phyloP scores from a whole-genome alignment of 2,888 invertebrate genomes.

The Sepiola atlantica region DNA sequence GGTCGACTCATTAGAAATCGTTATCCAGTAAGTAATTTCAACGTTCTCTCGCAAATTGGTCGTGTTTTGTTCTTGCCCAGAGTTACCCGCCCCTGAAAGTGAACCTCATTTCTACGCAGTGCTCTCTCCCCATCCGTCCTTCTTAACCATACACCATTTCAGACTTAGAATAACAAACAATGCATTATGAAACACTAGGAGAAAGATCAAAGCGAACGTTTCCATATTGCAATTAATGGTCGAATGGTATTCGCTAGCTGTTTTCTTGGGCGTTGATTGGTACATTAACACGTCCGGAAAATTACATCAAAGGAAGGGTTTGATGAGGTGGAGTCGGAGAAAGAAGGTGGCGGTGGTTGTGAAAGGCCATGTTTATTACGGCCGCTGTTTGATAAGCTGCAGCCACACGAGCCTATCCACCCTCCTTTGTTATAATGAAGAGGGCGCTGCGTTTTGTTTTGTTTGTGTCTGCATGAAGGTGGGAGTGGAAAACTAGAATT shows the following conservation, averaged over 20 bases:
- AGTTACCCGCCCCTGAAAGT: background rate
- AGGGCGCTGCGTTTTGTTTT: background rate
- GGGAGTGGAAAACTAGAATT: background rate
- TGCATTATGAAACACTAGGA: conserved; percentile 6
- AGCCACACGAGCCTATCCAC: background rate
- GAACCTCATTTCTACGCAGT: background rate
- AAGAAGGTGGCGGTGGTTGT: background rate
- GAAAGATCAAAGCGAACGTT: background rate
- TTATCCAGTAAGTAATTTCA: background rate
- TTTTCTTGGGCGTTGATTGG: conserved; percentile 32
- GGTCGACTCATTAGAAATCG: background rate
- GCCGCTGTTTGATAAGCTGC: background rate
- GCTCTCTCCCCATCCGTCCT: background rate
- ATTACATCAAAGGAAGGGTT: background rate
- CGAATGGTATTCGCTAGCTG: conserved; percentile 11
- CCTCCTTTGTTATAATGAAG: background rate
- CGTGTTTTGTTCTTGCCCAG: background rate
- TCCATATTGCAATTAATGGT: conserved; percentile 32
- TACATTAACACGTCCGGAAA: background rate
- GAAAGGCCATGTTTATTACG: background rate
- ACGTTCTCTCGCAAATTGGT: background rate
- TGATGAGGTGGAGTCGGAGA: background rate
- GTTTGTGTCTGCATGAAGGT: conserved; percentile 14
- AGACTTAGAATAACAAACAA: background rate
- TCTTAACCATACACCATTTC: background rate